These are phyloP conservation scores for Thalassophryne amazonica DNA, from an alignment of 2,797 vertebrate genomes.

Conservation along the genomic window DNA sequence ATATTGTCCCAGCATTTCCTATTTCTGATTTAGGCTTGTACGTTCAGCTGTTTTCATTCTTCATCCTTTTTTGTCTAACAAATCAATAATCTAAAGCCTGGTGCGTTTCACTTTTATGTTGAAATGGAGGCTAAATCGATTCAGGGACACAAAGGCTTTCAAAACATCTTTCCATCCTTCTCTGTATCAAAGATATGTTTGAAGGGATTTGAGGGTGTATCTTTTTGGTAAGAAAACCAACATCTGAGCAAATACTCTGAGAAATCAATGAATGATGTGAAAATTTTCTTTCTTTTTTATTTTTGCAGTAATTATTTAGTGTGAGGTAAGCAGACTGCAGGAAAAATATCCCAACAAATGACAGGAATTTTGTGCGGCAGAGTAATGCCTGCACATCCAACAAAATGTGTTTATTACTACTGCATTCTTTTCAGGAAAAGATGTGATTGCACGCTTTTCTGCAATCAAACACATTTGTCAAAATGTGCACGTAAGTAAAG, in stretches of 20 bases:
- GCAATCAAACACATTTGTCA: conserved; percentile 40
- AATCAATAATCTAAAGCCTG: conserved; percentile 36
- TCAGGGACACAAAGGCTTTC: conserved; percentile 43
- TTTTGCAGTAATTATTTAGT: background rate
- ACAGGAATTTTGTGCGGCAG: background rate
- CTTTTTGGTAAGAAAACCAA: conserved; percentile 24
- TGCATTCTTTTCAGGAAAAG: background rate
- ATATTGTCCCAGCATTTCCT: background rate
- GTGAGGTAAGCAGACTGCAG: background rate
- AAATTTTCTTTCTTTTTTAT: background rate
- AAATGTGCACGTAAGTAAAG: conserved; percentile 24
- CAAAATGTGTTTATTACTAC: background rate
- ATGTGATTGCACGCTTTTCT: no score
- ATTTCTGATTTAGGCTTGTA: conserved; percentile 1
- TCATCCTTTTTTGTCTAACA: no score
- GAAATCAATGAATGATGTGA: conserved; percentile 8
- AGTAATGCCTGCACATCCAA: background rate
- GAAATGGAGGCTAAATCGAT: conserved; percentile 49
- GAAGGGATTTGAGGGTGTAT: conserved; percentile 28
- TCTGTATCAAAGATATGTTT: conserved; percentile 37
- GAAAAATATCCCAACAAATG: background rate
- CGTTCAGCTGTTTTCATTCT: no score
- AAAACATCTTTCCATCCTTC: conserved; percentile 24
- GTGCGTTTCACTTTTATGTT: conserved; percentile 41
- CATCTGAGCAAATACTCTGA: conserved; percentile 16